Base-by-base conservation (phyloP, 2,888 invertebrate genomes). In the Anticlea derivata region DNA sequence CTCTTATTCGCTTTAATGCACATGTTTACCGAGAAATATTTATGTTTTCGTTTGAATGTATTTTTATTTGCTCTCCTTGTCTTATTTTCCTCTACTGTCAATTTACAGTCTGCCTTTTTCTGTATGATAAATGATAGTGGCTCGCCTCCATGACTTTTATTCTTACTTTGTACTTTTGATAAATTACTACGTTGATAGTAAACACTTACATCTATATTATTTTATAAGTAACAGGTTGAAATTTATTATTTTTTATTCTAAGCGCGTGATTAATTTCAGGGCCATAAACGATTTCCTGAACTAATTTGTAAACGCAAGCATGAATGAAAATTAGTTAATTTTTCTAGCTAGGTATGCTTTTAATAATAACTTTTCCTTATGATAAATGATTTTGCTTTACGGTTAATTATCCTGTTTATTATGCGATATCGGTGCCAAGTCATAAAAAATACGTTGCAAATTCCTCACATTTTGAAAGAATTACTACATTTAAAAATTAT, bases 351-450 rank as follows among this genome's bases (percentile, higher is more conserved):
- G 13, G 1, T 3, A 27, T 7, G 49, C 52, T 46, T 11, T 58
- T 51, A 39, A 24, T 51, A 64, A 51, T 70, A 57, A 66, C 61
- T 60, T 58, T 59, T 59, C 65, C 67, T 68, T 53, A 60, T 77
- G 79, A 80, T 71, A 73, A 76, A 81, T 77, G 66, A 68, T 62
- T 73, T 70, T 65, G 55, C 68, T 77, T 70, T 70, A 73, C 60
- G 68, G 66, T 70, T 73, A 70, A 80, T 75, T 75, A 74, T 72
- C 69, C 60, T 68, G 60, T 69, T 70, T 74, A 75, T 70, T 76
- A 70, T 60, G 65, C 56, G 61, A 65, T 66, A 68, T 65, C 64
- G 50, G 70, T 81, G 82, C 81, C 81, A 81, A 81, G 67, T 56
- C 70, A 65, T 67, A 71, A 68, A 67, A 66, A 57, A 44, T 38